Conservation (phyloP, 92 coral and sea anemone species). For the Umimayanthus kanabou region DNA sequence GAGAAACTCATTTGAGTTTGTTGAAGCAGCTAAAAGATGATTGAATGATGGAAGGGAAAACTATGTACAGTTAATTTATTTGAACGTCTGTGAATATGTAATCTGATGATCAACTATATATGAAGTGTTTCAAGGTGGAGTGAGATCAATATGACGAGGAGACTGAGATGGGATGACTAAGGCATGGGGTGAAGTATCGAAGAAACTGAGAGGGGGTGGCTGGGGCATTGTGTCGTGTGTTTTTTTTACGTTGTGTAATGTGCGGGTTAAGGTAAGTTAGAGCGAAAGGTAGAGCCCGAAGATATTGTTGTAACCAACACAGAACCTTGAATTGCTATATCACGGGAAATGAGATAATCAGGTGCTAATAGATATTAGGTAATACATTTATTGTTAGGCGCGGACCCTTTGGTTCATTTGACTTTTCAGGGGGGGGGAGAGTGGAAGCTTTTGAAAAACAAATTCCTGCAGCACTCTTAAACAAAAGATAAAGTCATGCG, state of each 20-base stretch:
- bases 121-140: not conserved
- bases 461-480: too few species aligned
- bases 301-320: not conserved
- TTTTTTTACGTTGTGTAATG: not conserved
- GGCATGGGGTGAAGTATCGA: too few species aligned
- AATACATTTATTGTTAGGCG: too few species aligned
- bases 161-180: too few species aligned
- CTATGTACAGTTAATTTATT: conserved; percentile 4
- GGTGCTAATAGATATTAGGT: not conserved
- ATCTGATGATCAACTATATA: not conserved
- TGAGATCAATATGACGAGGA: too few species aligned
- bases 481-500: too few species aligned
- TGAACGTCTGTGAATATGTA: not conserved
- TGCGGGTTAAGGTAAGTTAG: not conserved
- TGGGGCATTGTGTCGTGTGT: not conserved
- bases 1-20: not conserved
- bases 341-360: not conserved
- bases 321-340: not conserved
- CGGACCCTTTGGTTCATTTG: too few species aligned
- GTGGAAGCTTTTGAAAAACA: too few species aligned
- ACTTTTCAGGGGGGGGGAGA: too few species aligned
- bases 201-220: too few species aligned
- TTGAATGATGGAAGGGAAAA: not conserved
- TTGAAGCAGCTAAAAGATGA: not conserved
- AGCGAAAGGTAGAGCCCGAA: not conserved